Evolutionary conservation across 2,797 vertebrate genomes (phyloP), one percentile per base, ranked within the genome.

Genomic region (Ctenochaetus hawaiiensis): DNA sequence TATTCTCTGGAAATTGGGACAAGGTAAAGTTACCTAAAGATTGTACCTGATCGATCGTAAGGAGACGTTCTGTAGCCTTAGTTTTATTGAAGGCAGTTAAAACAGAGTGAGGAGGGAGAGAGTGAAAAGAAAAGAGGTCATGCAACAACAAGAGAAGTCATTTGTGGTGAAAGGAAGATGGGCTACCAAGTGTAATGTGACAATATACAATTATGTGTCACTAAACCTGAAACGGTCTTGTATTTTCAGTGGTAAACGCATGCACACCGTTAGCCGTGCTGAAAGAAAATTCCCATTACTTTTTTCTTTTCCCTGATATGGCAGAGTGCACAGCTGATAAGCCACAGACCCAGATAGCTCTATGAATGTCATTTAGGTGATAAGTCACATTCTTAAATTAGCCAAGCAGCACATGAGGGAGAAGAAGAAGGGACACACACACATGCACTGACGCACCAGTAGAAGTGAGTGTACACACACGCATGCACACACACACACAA

Each of bases 1-100:
- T 92, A 90, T 88, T 87, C 79, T 86, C 86, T 87, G 88, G 71
- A 83, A 89, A 87, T 84, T 92, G 90, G 88, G 93, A 92, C 94
- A 87, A 93, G 90, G 86, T 91, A 93, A 94, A 94, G 95, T 96
- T 96, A 96, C 95, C 95, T 96, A 96, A 96, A 95, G 92, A 95
- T 94, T 96, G 93, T 96, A 96, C 95, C 96, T 96, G 95, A 96
- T 96, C 95, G 95, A 93, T 96, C 96, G 92, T 96, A 96, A 95
- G 96, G 95, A 85, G 95, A 96, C 17, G 95, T 94, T 96, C 95
- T 93, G 96, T 94, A 93, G 94, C 96, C 95, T 96, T 95, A 93
- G 92, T 93, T 93, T 34, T 94, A 95, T 89, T 91, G 94, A 91
- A 89, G 91, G 95, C 95, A 87, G 87, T 94, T 90, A 87, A 89